Evolutionary conservation across 2,888 invertebrate species (phyloP).

Genomic region (Eumacrocentrus americanus): DNA sequence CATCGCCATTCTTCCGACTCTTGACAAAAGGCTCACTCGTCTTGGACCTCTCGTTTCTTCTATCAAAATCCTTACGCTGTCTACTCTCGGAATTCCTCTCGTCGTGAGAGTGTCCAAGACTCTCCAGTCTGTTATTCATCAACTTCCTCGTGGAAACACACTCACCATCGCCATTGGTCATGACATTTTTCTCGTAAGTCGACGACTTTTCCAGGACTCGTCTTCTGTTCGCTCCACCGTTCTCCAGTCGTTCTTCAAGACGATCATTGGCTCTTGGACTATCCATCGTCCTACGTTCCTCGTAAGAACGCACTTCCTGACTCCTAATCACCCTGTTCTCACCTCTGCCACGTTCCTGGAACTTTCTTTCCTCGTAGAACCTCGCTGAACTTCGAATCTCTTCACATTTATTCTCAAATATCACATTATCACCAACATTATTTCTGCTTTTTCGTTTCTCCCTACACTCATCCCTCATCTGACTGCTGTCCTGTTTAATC

Average conservation of each 20-base stretch:
- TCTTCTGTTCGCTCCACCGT: constrained; percentile 30
- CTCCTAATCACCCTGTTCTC: constrained; percentile 39
- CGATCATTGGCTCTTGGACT: constrained; percentile 31
- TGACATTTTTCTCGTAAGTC: constrained; percentile 36
- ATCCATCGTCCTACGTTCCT: constrained; percentile 34
- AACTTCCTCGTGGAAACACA: constrained; percentile 36
- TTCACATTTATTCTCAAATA: constrained; percentile 33
- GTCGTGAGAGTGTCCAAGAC: constrained; percentile 33
- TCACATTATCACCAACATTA: constrained; percentile 41
- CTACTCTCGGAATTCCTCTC: constrained; percentile 32
- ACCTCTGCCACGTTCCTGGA: constrained; percentile 30
- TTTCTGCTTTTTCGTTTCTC: constrained; percentile 35
- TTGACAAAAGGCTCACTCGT: constrained; percentile 20
- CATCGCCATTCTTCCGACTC: constrained; percentile 32
- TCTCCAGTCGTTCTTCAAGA: constrained; percentile 37
- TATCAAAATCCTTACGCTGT: constrained; percentile 34
- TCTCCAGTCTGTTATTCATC: constrained; percentile 39
- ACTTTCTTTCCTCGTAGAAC: constrained; percentile 40
- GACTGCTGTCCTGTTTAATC: constrained; percentile 1
- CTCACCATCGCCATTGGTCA: constrained; percentile 32
- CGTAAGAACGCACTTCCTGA: constrained; percentile 34
- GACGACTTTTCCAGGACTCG: constrained; percentile 37
- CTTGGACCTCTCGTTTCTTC: constrained; percentile 32
- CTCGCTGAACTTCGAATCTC: constrained; percentile 35
- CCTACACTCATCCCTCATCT: constrained; percentile 21